A percentile compares a stretch with the other conserved stretches of the same genome.
Evolutionary conservation across 2,888 invertebrate genomes (phyloP).

Genomic region (Synergus itoensis): DNA sequence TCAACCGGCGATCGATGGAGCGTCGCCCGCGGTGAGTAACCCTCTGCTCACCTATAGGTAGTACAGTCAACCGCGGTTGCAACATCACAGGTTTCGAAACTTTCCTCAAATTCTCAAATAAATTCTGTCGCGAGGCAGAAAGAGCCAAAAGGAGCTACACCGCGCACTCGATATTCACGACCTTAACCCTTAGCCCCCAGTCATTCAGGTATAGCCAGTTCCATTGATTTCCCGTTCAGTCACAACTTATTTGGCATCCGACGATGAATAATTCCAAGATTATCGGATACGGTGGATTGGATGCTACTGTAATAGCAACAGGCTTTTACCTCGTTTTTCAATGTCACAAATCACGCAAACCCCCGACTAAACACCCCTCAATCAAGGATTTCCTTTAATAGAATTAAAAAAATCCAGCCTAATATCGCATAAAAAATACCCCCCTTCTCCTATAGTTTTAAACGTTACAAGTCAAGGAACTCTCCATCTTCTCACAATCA

Average conservation of each 20-base stretch:
- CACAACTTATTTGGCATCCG: neutral
- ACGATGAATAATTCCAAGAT: neutral
- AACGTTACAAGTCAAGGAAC: too few relatives aligned
- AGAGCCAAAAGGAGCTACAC: neutral
- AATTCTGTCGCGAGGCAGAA: neutral
- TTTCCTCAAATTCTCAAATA: constrained; percentile 14
- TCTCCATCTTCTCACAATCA: too few relatives aligned
- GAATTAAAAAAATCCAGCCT: too few relatives aligned
- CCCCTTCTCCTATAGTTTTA: too few relatives aligned
- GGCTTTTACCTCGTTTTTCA: too few relatives aligned
- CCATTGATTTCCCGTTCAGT: neutral
- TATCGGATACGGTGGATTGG: neutral
- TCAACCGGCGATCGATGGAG: constrained; percentile 73
- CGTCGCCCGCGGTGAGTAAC: constrained; percentile 76
- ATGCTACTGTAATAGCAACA: too few relatives aligned
- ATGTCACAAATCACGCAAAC: too few relatives aligned
- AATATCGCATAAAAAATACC: too few relatives aligned
- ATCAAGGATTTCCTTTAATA: too few relatives aligned
- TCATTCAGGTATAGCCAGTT: neutral
- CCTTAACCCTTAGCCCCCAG: constrained; percentile 18
- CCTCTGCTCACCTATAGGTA: constrained; percentile 60
- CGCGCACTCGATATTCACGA: constrained; percentile 13
- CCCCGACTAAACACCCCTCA: too few relatives aligned
- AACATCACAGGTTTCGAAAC: constrained; percentile 38
- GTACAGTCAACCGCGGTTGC: constrained; percentile 54